phyloP scores from a whole-genome alignment of 1,140 invertebrate species.

The Lanistes nyassanus region DNA sequence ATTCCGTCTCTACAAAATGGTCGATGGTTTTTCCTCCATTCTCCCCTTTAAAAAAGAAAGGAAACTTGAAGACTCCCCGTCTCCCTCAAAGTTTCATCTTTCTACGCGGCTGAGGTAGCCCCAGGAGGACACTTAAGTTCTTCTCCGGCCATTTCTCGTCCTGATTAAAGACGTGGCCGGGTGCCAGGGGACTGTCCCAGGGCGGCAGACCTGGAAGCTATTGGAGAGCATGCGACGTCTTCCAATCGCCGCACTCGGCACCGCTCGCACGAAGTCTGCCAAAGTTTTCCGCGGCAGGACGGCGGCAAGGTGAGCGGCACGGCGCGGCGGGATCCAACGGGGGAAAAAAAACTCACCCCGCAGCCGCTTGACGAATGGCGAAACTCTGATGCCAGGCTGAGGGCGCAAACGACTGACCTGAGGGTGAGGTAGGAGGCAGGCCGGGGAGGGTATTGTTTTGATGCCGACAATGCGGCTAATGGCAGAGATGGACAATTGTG shows the following conservation, averaged over 20 bases:
- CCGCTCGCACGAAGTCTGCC: neutral
- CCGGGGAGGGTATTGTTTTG: slow-evolving; percentile 28
- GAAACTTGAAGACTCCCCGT: no score
- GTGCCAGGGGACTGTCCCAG: slow-evolving; percentile 7
- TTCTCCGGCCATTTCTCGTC: slow-evolving; percentile 6
- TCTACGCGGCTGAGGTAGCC: neutral
- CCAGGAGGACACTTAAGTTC: slow-evolving; percentile 20
- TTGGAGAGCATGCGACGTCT: neutral
- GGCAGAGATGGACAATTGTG: slow-evolving; percentile 26
- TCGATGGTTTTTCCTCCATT: neutral
- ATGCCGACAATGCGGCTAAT: slow-evolving; percentile 25
- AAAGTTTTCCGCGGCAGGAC: neutral
- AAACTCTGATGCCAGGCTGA: neutral
- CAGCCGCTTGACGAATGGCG: slow-evolving; percentile 11
- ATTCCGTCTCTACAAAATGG: neutral
- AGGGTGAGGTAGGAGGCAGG: slow-evolving; percentile 5
- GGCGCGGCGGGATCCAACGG: neutral
- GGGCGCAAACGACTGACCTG: slow-evolving; percentile 6
- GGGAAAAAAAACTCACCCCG: neutral
- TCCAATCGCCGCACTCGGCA: neutral
- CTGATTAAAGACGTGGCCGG: slow-evolving; percentile 20
- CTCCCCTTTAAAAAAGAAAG: neutral
- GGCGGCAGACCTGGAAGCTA: neutral
- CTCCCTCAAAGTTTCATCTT: slow-evolving; percentile 26
- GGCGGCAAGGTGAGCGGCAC: neutral